A percentile compares a stretch with the other conserved stretches of the same genome.
Conservation (phyloP, 2,888 invertebrate genomes). For the Pammene aurita region DNA sequence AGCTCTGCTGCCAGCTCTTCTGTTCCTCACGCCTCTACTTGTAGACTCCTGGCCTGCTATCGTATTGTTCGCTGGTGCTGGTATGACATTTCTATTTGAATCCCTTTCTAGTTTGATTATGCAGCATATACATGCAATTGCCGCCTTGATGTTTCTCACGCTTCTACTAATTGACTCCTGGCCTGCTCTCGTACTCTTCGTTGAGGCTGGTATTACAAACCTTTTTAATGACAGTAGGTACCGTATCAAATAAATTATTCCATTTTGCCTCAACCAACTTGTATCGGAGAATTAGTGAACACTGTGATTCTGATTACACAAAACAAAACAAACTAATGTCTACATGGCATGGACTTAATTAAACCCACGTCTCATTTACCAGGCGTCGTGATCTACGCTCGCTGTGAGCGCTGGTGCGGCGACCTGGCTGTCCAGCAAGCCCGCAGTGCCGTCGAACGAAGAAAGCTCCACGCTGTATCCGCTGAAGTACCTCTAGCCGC, state of each 20-base stretch:
- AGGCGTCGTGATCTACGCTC: slow-evolving; percentile 79
- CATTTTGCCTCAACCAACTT: too few relatives aligned
- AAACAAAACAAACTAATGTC: too few relatives aligned
- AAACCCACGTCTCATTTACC: slow-evolving; percentile 15
- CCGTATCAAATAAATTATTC: too few relatives aligned
- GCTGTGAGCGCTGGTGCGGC: slow-evolving; percentile 79
- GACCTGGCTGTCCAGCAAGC: slow-evolving; percentile 77
- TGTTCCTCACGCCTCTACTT: slow-evolving; percentile 82
- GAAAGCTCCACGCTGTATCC: slow-evolving; percentile 64
- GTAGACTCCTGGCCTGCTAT: slow-evolving; percentile 85
- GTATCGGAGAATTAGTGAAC: too few relatives aligned
- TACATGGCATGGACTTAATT: too few relatives aligned
- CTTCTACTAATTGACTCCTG: slow-evolving; percentile 84
- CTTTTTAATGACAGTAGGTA: too few relatives aligned
- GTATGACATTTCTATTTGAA: slow-evolving; percentile 58
- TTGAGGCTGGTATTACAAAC: too few relatives aligned
- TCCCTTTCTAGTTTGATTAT: slow-evolving; percentile 46
- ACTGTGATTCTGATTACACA: too few relatives aligned
- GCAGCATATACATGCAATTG: too few relatives aligned
- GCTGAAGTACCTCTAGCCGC: slow-evolving; percentile 61
- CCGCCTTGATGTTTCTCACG: too few relatives aligned
- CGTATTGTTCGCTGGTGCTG: slow-evolving; percentile 84
- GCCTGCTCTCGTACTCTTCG: slow-evolving; percentile 50
- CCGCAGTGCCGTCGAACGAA: slow-evolving; percentile 64
- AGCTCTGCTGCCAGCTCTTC: slow-evolving; percentile 75